These are phyloP conservation scores for Pimpla rufipes DNA, from an alignment of 2,888 invertebrate species.

Conservation along the genomic window DNA sequence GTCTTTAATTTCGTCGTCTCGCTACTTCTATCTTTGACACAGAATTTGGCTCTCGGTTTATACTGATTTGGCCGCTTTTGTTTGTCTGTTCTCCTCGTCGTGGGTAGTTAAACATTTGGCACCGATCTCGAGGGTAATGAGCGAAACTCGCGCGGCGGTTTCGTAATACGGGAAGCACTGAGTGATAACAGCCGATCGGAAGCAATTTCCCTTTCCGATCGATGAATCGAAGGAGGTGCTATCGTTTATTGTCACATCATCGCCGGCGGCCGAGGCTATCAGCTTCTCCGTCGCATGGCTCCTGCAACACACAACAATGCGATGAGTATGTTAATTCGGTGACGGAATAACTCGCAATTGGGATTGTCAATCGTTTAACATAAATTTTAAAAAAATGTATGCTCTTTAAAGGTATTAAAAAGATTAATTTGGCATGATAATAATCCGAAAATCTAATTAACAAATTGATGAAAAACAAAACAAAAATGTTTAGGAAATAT, in stretches of 20 bases:
- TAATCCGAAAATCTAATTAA: no score
- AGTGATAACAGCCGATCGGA: slow-evolving; percentile 77
- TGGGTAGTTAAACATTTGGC: slow-evolving; percentile 65
- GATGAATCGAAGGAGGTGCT: slow-evolving; percentile 78
- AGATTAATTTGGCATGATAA: no score
- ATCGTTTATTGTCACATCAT: slow-evolving; percentile 85
- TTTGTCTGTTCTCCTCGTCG: slow-evolving; percentile 58
- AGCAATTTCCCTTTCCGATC: slow-evolving; percentile 77
- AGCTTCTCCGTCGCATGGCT: slow-evolving; percentile 81
- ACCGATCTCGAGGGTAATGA: slow-evolving; percentile 45
- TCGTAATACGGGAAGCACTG: slow-evolving; percentile 82
- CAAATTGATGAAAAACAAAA: no score
- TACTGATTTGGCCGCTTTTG: slow-evolving; percentile 50
- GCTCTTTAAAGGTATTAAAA: no score
- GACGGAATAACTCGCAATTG: no score
- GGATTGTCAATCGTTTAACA: no score
- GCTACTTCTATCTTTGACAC: slow-evolving; percentile 72
- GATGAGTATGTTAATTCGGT: slow-evolving; percentile 1
- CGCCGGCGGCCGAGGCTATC: slow-evolving; percentile 78
- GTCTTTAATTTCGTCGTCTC: no score
- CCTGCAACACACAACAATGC: slow-evolving; percentile 74
- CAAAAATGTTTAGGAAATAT: not conserved
- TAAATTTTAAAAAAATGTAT: slow-evolving; percentile 6
- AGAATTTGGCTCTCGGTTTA: slow-evolving; percentile 67
- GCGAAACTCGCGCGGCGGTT: slow-evolving; percentile 41